Conservation (phyloP, 2,113 vertebrate species). For the Cololabis saira region DNA sequence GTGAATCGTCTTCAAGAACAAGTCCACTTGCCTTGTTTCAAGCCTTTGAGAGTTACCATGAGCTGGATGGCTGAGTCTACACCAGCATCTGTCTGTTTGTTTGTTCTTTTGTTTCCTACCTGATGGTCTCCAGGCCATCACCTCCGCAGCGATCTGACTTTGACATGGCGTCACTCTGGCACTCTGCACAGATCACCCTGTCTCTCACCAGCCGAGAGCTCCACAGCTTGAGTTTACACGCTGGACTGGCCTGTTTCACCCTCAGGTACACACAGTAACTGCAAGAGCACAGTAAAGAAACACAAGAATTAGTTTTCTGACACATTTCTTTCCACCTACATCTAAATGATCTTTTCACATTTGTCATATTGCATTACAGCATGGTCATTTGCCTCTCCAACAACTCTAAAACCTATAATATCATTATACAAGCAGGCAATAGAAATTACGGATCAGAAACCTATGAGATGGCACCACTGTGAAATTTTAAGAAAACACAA, state of each 20-base stretch:
- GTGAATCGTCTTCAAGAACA: no score
- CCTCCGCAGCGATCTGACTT: conserved; percentile 77
- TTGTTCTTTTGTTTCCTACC: conserved; percentile 62
- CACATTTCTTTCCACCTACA: not conserved
- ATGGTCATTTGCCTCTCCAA: no score
- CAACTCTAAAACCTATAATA: no score
- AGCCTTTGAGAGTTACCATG: no score
- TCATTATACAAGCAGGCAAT: no score
- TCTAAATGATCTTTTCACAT: no score
- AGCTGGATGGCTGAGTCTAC: no score
- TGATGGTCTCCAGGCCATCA: conserved; percentile 79
- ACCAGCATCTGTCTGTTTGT: not conserved
- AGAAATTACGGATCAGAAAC: no score
- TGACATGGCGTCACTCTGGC: conserved; percentile 75
- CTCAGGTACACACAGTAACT: conserved; percentile 87
- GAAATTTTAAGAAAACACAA: no score
- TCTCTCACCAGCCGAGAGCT: conserved; percentile 79
- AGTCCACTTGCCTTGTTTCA: no score
- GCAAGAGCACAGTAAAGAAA: conserved; percentile 16
- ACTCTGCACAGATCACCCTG: conserved; percentile 80
- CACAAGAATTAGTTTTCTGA: not conserved
- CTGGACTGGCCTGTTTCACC: conserved; percentile 79
- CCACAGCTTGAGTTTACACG: conserved; percentile 80
- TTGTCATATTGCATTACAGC: no score
- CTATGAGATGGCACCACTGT: no score